phyloP scores from a whole-genome alignment of 2,888 invertebrate genomes.

The Epinotia bilunana region DNA sequence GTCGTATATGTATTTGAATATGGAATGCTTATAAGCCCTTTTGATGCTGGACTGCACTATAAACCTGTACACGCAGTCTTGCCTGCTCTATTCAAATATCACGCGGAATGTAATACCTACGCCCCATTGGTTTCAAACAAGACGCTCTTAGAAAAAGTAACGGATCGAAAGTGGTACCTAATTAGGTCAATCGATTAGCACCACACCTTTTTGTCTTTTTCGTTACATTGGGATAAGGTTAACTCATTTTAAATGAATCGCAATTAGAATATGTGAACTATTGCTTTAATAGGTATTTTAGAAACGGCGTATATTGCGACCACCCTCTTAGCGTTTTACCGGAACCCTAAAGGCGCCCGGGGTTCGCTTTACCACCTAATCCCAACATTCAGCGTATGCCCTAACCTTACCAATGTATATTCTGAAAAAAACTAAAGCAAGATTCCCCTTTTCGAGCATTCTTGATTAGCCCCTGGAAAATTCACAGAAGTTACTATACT shows the following conservation, averaged over 20 bases:
- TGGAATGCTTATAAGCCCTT: neutral
- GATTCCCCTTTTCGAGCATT: neutral
- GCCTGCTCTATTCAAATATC: constrained; percentile 21
- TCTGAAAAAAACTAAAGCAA: neutral
- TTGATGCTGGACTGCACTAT: neutral
- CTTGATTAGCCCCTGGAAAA: neutral
- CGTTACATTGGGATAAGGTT: neutral
- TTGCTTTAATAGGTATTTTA: too few relatives aligned
- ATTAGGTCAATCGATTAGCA: neutral
- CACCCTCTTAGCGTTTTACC: too few relatives aligned
- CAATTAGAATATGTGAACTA: too few relatives aligned
- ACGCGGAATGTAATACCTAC: constrained; percentile 25
- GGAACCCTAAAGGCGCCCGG: too few relatives aligned
- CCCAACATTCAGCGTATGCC: too few relatives aligned
- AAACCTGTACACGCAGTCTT: constrained; percentile 19
- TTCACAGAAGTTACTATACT: neutral
- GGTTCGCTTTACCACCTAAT: too few relatives aligned
- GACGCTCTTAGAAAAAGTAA: constrained; percentile 7
- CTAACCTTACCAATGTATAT: too few relatives aligned
- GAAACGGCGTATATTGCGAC: too few relatives aligned
- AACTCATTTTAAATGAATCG: neutral
- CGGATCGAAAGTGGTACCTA: neutral
- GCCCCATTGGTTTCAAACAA: constrained; percentile 7
- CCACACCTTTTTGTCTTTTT: neutral
- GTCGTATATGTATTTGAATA: neutral